Base-by-base conservation (phyloP, 30 jellyfish, hydroid and myxozoan species). In the Mastigias papua region DNA sequence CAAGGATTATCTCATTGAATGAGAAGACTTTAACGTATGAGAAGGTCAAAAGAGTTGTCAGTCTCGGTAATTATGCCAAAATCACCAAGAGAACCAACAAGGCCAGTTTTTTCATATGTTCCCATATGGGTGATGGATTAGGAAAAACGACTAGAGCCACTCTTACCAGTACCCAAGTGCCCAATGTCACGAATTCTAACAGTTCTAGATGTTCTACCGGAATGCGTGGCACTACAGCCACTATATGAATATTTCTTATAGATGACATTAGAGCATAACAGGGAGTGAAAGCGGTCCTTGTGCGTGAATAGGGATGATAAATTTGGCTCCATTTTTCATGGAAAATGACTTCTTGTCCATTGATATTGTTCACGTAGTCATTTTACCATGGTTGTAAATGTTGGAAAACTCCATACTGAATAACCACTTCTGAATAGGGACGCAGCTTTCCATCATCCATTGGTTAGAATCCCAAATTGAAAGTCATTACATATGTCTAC, bases 11-110 rank as follows among this genome's bases (percentile, higher is more conserved):
- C 84, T 48, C 84, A 8, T 73, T 73, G 5, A 20, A 73, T 31
- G 13, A 73, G 46, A 73, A 35, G 84, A 35, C 84, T 73, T 35
- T 73, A 29, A 34, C 32, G 69, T 20, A 13, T 73, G 31, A 73
- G 84, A 73, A 73, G 84, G 67, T 73, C 84, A 73, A 73, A 73
- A 31, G 27, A 35, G 46, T 73, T 73, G 73, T 73, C 6, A 20
- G 25, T 73, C 25, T 33, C 23, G 50, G 16, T 69, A 69, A 69
- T 69, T n/a, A 69, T 23, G 7, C 27, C n/a, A 23, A 69, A 69
- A 30, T 69, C 80, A 23, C 23, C 80, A 69, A 69, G 50, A 28
- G 80, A 69, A 4, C 50, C 50, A 2, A 20, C 48, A 34, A 11
- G 69, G 84, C 34, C 84, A 73, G 37, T 20, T 73, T 73, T 62